Conservation (phyloP, 2,888 invertebrate genomes). For the Andrena fulva region DNA sequence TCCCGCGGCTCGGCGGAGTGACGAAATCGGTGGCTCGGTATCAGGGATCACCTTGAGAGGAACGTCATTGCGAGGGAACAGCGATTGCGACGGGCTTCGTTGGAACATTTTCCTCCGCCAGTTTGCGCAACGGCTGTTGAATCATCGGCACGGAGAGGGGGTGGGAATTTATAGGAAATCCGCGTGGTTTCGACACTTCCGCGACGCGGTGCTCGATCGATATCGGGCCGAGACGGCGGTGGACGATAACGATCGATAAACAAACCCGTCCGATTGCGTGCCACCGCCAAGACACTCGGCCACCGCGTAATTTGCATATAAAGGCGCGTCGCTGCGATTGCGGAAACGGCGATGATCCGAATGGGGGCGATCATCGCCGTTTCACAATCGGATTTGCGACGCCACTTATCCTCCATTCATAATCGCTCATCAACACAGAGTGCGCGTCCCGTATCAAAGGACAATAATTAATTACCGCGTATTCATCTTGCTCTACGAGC, state of each 20-base stretch:
- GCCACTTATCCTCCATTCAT: background rate
- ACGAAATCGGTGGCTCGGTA: conserved; percentile 19
- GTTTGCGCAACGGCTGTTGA: conserved; percentile 44
- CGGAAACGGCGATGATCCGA: conserved; percentile 44
- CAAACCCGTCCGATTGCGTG: conserved; percentile 38
- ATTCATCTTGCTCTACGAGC: no score
- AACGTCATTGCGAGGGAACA: conserved; percentile 12
- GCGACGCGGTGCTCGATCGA: conserved; percentile 25
- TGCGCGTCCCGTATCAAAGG: background rate
- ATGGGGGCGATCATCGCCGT: conserved; percentile 32
- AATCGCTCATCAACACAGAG: no score
- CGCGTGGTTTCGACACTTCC: conserved; percentile 64
- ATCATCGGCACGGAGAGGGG: conserved; percentile 45
- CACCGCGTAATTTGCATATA: conserved; percentile 61
- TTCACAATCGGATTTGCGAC: conserved; percentile 45
- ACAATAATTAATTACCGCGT: no score
- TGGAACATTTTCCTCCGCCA: conserved; percentile 25
- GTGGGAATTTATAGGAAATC: conserved; percentile 51
- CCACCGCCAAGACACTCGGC: background rate
- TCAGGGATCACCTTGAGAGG: conserved; percentile 28
- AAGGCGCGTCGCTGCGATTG: conserved; percentile 59
- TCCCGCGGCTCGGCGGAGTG: background rate
- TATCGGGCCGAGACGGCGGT: conserved; percentile 49
- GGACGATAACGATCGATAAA: conserved; percentile 63
- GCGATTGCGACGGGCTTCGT: conserved; percentile 10